phyloP scores from a whole-genome alignment of 1,140 invertebrate genomes.

The Drosophila obscura region DNA sequence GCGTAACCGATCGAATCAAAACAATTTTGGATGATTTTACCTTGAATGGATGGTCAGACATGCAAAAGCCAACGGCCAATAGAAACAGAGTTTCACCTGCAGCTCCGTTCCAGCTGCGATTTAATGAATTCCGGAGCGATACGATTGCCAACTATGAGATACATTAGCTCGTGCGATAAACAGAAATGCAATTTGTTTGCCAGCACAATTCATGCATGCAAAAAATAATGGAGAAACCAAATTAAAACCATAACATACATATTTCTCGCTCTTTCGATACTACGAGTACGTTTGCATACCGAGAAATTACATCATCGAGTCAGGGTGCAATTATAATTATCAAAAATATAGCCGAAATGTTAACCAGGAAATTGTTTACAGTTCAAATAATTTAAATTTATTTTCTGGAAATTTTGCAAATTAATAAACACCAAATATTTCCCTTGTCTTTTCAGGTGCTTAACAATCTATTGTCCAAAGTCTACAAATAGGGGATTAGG shows the following conservation, averaged over 20 bases:
- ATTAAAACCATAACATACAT: slow-evolving; percentile 23
- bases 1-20: slow-evolving; percentile 37
- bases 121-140: neutral
- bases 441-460: slow-evolving; percentile 39
- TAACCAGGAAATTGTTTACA: slow-evolving; percentile 9
- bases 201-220: slow-evolving; percentile 32
- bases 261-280: slow-evolving; percentile 6
- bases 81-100: slow-evolving; percentile 1
- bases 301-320: slow-evolving; percentile 16
- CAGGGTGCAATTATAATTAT: no score
- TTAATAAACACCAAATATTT: slow-evolving; percentile 6
- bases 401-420: neutral
- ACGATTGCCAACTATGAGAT: slow-evolving; percentile 15
- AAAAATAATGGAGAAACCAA: slow-evolving; percentile 30
- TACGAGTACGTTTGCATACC: slow-evolving; percentile 1
- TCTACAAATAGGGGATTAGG: no score
- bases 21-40: slow-evolving; percentile 2
- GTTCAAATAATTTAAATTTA: neutral
- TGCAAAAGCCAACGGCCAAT: slow-evolving; percentile 35
- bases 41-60: slow-evolving; percentile 7
- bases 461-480: neutral
- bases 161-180: slow-evolving; percentile 13
- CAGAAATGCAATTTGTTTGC: slow-evolving; percentile 50
- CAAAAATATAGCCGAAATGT: no score
- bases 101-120: neutral